phyloP scores from a whole-genome alignment of 2,113 vertebrate genomes.

The Ailuropoda melanoleuca region DNA sequence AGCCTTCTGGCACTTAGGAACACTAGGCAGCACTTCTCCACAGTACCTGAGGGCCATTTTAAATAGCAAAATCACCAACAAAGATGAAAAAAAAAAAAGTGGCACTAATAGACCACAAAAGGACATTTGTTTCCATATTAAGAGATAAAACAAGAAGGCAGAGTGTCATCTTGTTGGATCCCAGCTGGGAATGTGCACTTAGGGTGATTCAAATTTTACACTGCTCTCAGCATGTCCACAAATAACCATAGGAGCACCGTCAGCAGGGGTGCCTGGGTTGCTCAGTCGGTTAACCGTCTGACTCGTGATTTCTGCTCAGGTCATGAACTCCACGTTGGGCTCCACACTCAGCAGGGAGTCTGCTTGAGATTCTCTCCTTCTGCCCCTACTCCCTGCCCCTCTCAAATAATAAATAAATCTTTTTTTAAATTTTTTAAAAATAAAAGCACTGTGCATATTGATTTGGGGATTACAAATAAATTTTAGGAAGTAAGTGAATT shows the following conservation, averaged over 20 bases:
- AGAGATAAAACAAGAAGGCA: background rate
- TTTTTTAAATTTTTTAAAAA: rapidly evolving
- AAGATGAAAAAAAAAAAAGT: background rate
- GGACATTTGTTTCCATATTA: background rate
- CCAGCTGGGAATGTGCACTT: background rate
- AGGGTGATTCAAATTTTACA: background rate
- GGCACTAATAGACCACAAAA: background rate
- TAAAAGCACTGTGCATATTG: background rate
- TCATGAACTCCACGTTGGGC: background rate
- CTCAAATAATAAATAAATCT: background rate
- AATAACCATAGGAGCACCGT: background rate
- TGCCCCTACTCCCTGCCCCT: background rate
- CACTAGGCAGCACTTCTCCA: background rate
- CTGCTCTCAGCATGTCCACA: background rate
- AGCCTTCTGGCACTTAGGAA: background rate
- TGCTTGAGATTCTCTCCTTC: background rate
- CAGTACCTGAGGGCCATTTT: background rate
- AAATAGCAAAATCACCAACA: background rate
- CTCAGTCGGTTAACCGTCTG: background rate
- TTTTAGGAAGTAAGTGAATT: background rate
- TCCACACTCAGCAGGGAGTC: background rate
- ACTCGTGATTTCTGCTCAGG: background rate
- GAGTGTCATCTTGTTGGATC: background rate
- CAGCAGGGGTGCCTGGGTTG: background rate
- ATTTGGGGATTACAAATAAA: background rate